Percentiles rank a stretch among this genome's conserved stretches.
These are phyloP conservation scores for Natator depressus DNA, from an alignment of 2,113 vertebrate species.

Conservation along the genomic window DNA sequence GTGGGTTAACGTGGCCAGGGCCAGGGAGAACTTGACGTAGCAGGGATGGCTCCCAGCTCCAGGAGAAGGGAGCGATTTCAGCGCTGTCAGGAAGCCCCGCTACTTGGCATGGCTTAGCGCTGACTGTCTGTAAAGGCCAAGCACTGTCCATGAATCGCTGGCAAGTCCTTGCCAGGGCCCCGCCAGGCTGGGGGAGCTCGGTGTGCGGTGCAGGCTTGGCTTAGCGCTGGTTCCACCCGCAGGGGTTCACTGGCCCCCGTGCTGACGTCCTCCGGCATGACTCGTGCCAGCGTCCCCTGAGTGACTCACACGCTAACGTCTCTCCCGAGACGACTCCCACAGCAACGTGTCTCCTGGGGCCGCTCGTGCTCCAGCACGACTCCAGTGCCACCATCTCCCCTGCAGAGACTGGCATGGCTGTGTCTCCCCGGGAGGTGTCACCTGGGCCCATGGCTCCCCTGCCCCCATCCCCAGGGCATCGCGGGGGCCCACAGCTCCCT, in stretches of 20 bases:
- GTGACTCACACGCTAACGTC: not conserved
- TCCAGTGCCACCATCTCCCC: too few relatives aligned
- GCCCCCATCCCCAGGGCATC: not conserved
- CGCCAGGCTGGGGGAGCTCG: too few relatives aligned
- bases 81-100: too few relatives aligned
- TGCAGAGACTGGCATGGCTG: too few relatives aligned
- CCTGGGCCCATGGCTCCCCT: too few relatives aligned
- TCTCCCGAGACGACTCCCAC: too few relatives aligned
- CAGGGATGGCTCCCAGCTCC: not conserved
- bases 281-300: not conserved
- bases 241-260: not conserved
- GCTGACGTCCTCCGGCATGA: accelerated
- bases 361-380: not conserved
- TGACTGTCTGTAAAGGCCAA: too few relatives aligned
- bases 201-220: not conserved
- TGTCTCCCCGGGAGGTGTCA: not conserved
- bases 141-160: too few relatives aligned
- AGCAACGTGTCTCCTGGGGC: not conserved
- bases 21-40: too few relatives aligned
- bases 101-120: not conserved
- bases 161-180: too few relatives aligned
- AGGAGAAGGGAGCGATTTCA: not conserved
- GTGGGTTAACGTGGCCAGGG: not conserved
- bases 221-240: not conserved
- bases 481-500: not conserved